These are phyloP conservation scores for Poecilia latipinna DNA, from an alignment of 2,113 vertebrate genomes.

Conservation along the genomic window DNA sequence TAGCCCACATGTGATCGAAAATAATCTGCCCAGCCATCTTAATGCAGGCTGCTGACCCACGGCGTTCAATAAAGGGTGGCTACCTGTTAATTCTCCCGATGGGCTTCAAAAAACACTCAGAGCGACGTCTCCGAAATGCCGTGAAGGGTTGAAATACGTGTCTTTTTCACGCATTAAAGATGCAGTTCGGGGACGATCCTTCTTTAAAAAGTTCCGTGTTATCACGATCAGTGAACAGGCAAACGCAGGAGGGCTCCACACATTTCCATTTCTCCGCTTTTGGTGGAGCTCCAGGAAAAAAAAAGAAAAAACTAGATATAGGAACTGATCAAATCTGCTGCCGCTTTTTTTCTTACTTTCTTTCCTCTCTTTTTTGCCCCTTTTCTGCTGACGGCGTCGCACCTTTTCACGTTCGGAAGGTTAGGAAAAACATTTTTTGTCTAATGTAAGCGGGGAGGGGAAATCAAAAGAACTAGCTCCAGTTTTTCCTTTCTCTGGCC, in stretches of 20 bases:
- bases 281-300: conserved; percentile 42
- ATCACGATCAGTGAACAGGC: conserved; percentile 70
- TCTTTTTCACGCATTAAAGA: conserved; percentile 49
- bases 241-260: conserved; percentile 63
- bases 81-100: conserved; percentile 78
- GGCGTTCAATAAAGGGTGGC: conserved; percentile 62
- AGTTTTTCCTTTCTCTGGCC: conserved; percentile 24
- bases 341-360: conserved; percentile 24
- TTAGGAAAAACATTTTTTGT: conserved; percentile 49
- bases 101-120: conserved; percentile 25
- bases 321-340: conserved; percentile 55
- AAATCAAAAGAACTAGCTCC: conserved; percentile 22
- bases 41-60: conserved; percentile 44
- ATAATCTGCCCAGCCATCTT: conserved; percentile 55
- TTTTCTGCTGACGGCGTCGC: conserved; percentile 38
- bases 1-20: no score
- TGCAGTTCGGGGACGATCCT: conserved; percentile 38
- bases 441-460: not conserved
- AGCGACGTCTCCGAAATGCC: conserved; percentile 29
- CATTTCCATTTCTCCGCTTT: conserved; percentile 68
- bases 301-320: not conserved
- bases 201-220: conserved; percentile 33
- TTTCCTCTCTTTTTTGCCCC: no score
- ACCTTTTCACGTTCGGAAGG: conserved; percentile 36
- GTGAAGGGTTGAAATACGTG: conserved; percentile 15